These are phyloP conservation scores for Lasiommata megera DNA, from an alignment of 2,888 invertebrate genomes.

Conservation along the genomic window DNA sequence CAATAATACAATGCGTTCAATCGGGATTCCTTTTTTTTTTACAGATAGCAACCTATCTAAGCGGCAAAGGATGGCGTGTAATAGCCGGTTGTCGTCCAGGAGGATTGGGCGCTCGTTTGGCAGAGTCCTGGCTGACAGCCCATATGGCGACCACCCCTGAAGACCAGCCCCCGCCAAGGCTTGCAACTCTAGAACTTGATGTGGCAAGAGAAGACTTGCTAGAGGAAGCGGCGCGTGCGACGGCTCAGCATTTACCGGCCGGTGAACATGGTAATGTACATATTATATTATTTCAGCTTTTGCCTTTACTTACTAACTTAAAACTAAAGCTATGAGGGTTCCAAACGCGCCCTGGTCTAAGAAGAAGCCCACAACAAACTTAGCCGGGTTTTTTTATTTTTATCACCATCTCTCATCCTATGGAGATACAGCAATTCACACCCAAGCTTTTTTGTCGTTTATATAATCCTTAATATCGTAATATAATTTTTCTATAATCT, in stretches of 20 bases:
- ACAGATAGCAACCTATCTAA: constrained; percentile 86
- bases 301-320: too few relatives aligned
- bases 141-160: constrained; percentile 76
- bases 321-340: too few relatives aligned
- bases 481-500: too few relatives aligned
- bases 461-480: too few relatives aligned
- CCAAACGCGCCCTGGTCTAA: too few relatives aligned
- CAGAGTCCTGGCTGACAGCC: constrained; percentile 80
- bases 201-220: constrained; percentile 90
- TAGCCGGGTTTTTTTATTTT: too few relatives aligned
- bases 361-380: too few relatives aligned
- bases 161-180: constrained; percentile 71
- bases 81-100: constrained; percentile 87
- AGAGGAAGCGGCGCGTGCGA: constrained; percentile 89
- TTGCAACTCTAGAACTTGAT: constrained; percentile 88
- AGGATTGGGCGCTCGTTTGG: constrained; percentile 82
- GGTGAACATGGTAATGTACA: constrained; percentile 86
- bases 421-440: too few relatives aligned
- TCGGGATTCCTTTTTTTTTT: constrained; percentile 28
- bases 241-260: constrained; percentile 90
- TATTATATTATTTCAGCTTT: too few relatives aligned
- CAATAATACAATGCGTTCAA: too few relatives aligned
- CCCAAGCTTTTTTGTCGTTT: too few relatives aligned
- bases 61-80: constrained; percentile 87
- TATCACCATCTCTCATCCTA: too few relatives aligned